phyloP scores from a whole-genome alignment of 2,113 vertebrate genomes.

The Fregata magnificens region DNA sequence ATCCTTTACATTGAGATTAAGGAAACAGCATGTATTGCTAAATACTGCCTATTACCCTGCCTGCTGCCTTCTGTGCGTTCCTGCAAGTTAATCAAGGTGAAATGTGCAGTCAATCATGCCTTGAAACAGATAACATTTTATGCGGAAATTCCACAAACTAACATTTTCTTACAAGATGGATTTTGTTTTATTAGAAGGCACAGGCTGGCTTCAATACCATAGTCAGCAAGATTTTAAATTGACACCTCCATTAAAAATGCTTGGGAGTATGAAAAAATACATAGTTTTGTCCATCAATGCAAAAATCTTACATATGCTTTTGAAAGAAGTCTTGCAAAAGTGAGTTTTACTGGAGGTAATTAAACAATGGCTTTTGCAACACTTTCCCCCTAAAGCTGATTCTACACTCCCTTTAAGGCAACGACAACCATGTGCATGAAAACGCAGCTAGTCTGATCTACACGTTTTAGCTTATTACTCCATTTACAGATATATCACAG shows the following conservation, averaged over 20 bases:
- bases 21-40: background rate
- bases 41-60: background rate
- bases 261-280: background rate
- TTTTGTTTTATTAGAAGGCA: background rate
- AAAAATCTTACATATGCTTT: background rate
- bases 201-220: background rate
- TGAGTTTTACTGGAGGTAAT: background rate
- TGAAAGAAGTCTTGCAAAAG: background rate
- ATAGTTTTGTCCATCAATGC: fast-evolving
- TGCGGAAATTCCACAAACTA: background rate
- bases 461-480: background rate
- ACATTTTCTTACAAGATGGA: background rate
- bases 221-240: background rate
- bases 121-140: background rate
- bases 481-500: background rate
- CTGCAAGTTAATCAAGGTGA: conserved; percentile 42
- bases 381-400: background rate
- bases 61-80: background rate
- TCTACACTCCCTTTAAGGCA: background rate
- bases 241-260: background rate
- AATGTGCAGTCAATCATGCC: background rate
- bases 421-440: fast-evolving
- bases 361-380: background rate
- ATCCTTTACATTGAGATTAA: background rate
- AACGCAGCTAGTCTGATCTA: background rate